Base-by-base conservation (phyloP, 2,888 invertebrate species). In the Volucella inflata region DNA sequence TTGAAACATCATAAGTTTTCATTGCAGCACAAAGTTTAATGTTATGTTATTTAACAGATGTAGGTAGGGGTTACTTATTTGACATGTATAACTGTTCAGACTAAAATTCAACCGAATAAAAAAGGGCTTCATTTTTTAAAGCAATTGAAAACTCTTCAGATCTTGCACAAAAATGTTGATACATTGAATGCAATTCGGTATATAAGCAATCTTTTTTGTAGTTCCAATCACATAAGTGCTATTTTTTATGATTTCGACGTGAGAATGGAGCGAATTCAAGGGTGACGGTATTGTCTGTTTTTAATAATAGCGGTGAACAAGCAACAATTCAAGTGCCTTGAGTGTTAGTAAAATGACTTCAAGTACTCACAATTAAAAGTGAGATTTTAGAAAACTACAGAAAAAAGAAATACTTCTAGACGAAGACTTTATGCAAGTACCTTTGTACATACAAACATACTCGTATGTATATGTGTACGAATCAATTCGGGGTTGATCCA, bases 161-260 rank as follows among this genome's bases (percentile, higher is more conserved):
- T 40, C 67, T 59, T 16, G 59, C 21, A 79, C 72, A 79, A 79
- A 79, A 79, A 60, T 79, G 50, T 79, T 72, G 79, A 79, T 72
- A 79, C 79, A 79, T 79, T 65, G 65, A 65, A 79, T 51, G 38
- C 51, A 42, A 46, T 60, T 42, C 48, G 44, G 68, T 42, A 30
- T 65, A 42, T 50, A 65, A 59, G 71, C 51, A 71, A 50, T 57
- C 30, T 55, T 77, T 70, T 77, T 53, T 57, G 16, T 38, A 59
- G 10, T 44, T 46, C 16, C 46, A 57, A 67, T 59, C 79, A 44
- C 71, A 65, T n/a, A 67, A 67, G 79, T 79, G 65, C 62, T 78
- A 42, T 72, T 79, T 78, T 51, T 36, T 59, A 1, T 65, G 67
- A 67, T 59, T 72, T 72, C 67, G 9, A 64, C 53, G 46, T 53